Conservation (phyloP, 2,113 vertebrate species). For the Sigmodon hispidus region DNA sequence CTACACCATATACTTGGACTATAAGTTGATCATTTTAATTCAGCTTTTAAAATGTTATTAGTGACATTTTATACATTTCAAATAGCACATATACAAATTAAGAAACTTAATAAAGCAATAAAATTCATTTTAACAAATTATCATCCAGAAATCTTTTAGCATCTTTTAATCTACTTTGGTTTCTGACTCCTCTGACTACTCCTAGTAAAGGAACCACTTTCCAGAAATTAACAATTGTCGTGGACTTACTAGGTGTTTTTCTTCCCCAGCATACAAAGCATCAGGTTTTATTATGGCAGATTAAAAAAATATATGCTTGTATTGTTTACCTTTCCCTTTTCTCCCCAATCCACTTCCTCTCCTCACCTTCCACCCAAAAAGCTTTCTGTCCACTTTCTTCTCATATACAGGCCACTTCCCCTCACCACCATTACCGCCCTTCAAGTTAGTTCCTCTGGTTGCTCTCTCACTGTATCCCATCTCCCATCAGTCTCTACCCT, state of each 20-base stretch:
- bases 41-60: not conserved
- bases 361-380: too few species aligned
- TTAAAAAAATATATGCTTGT: not conserved
- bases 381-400: not conserved
- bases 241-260: not conserved
- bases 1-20: not conserved
- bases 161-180: not conserved
- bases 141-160: not conserved
- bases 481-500: not conserved
- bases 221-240: not conserved
- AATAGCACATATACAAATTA: not conserved
- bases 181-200: not conserved
- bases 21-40: not conserved
- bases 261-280: too few species aligned
- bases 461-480: too few species aligned
- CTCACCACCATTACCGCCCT: not conserved
- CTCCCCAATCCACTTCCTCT: not conserved
- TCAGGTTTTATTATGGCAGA: not conserved
- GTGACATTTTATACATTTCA: not conserved
- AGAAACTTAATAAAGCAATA: constrained; percentile 15
- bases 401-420: accelerated
- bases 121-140: not conserved
- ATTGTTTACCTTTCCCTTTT: not conserved
- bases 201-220: not conserved
- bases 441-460: not conserved